Conservation (phyloP, 1,140 invertebrate genomes). For the Zaprionus camerounensis region DNA sequence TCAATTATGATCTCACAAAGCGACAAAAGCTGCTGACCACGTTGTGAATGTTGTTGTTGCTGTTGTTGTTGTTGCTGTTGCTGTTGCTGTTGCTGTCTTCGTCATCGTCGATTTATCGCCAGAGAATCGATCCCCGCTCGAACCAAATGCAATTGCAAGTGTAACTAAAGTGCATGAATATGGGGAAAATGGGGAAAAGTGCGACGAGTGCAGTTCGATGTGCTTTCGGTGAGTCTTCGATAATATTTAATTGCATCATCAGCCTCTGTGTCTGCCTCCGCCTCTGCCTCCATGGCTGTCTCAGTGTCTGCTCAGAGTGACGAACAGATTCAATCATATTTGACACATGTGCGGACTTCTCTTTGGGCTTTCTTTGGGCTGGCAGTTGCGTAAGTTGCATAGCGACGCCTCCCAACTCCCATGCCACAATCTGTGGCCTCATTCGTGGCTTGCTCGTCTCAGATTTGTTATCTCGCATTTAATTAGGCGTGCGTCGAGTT, state of each 20-base stretch:
- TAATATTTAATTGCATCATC: constrained; percentile 72
- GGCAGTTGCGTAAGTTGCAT: constrained; percentile 61
- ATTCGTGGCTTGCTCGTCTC: constrained; percentile 47
- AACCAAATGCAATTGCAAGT: constrained; percentile 48
- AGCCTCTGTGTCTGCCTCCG: constrained; percentile 3
- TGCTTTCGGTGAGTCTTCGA: constrained; percentile 69
- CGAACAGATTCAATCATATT: constrained; percentile 53
- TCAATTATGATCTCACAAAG: constrained; percentile 63
- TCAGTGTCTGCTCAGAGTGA: constrained; percentile 29
- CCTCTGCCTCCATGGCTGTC: no score
- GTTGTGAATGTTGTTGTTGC: constrained; percentile 7
- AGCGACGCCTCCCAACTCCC: constrained; percentile 8
- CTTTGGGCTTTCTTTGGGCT: constrained; percentile 51
- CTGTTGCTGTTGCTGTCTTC: constrained; percentile 17
- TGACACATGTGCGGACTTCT: constrained; percentile 40
- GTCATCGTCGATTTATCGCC: constrained; percentile 40
- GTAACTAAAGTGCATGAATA: constrained; percentile 60
- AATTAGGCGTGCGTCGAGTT: constrained; percentile 72
- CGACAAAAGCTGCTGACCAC: constrained; percentile 57
- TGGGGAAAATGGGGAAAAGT: constrained; percentile 57
- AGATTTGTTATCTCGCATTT: constrained; percentile 72
- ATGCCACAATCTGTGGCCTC: constrained; percentile 66
- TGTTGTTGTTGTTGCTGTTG: neutral
- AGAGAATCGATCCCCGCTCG: constrained; percentile 19
- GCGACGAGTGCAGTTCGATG: constrained; percentile 73